Evolutionary conservation across 2,888 invertebrate genomes (phyloP).

Genomic region (Heliconius erato): DNA sequence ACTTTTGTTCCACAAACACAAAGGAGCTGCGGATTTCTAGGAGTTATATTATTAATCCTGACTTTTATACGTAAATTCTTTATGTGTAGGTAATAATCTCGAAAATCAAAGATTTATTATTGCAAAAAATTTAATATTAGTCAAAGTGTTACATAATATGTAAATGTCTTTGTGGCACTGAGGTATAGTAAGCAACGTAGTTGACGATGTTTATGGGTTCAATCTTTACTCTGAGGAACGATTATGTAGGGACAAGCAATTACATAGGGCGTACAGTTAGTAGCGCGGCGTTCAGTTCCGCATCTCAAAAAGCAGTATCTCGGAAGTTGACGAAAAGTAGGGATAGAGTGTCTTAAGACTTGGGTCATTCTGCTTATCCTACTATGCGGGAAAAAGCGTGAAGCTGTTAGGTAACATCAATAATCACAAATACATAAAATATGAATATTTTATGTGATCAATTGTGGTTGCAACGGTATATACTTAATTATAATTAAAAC

Average conservation of each 20-base stretch:
- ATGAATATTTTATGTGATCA: constrained; percentile 8
- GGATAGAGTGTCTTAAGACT: not conserved
- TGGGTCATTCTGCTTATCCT: not conserved
- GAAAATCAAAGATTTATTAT: too few relatives aligned
- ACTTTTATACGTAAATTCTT: not conserved
- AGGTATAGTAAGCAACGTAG: too few relatives aligned
- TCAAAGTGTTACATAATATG: too few relatives aligned
- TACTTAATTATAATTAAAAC: constrained; percentile 13
- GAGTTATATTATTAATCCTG: constrained; percentile 18
- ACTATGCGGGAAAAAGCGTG: not conserved
- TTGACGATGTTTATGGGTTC: too few relatives aligned
- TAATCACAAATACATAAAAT: not conserved
- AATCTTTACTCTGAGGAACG: too few relatives aligned
- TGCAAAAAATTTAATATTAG: too few relatives aligned
- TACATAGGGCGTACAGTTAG: not conserved
- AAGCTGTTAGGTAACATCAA: not conserved
- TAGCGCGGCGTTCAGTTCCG: not conserved
- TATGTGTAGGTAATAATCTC: too few relatives aligned
- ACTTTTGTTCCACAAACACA: constrained; percentile 34
- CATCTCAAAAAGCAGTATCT: not conserved
- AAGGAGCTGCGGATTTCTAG: constrained; percentile 16
- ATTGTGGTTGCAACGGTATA: not conserved
- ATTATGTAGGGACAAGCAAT: too few relatives aligned
- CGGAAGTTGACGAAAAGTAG: not conserved
- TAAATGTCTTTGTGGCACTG: too few relatives aligned